Percentiles rank a stretch among this genome's conserved stretches.
Conservation (phyloP, 2,797 vertebrate genomes). For the Manis javanica region DNA sequence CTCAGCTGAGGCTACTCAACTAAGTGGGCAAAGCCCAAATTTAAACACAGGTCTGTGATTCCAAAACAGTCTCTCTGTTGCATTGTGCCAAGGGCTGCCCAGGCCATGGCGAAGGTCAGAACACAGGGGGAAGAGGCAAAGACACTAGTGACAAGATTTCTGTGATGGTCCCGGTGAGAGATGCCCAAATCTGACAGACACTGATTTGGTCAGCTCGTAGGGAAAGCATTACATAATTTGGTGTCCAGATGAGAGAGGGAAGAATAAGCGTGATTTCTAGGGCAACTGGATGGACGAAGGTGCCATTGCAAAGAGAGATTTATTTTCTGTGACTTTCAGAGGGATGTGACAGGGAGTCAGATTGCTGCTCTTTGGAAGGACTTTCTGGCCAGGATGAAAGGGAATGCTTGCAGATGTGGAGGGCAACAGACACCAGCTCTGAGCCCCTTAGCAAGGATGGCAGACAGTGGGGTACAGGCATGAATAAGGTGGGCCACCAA, state of each 20-base stretch:
- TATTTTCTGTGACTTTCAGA: background rate
- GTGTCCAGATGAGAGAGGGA: background rate
- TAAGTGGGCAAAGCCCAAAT: background rate
- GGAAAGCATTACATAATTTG: background rate
- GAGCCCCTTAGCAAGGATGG: background rate
- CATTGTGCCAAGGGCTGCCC: background rate
- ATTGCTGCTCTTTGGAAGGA: background rate
- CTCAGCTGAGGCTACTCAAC: background rate
- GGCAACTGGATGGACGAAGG: background rate
- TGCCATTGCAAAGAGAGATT: background rate
- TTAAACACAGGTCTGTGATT: background rate
- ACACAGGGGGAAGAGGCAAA: background rate
- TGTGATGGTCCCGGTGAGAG: background rate
- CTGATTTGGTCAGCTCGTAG: background rate
- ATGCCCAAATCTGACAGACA: fast-evolving
- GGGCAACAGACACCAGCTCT: background rate
- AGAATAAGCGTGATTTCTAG: background rate
- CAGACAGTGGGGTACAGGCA: background rate
- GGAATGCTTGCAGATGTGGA: background rate
- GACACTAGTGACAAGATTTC: background rate
- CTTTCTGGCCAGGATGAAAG: background rate
- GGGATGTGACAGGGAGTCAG: background rate
- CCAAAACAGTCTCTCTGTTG: background rate
- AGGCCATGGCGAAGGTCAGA: fast-evolving
- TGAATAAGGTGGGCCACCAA: background rate